These are phyloP conservation scores for Antrozous pallidus DNA, from an alignment of 2,797 vertebrate genomes.

Conservation along the genomic window DNA sequence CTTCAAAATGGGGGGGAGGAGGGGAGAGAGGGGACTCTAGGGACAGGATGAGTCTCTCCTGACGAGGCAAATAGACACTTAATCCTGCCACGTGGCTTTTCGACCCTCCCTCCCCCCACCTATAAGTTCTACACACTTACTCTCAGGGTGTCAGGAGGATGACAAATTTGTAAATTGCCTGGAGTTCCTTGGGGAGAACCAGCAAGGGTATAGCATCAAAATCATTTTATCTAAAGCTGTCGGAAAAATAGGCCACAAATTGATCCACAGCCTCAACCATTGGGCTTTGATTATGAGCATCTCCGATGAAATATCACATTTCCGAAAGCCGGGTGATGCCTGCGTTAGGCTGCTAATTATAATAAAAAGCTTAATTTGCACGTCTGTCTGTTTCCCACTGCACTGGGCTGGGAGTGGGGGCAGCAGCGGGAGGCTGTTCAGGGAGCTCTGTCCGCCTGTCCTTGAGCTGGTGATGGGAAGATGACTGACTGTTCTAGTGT, in stretches of 20 bases:
- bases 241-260: conserved; percentile 32
- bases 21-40: background rate
- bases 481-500: background rate
- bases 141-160: conserved; percentile 51
- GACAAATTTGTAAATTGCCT: conserved; percentile 62
- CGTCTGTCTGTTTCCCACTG: conserved; percentile 23
- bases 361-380: conserved; percentile 52
- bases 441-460: background rate
- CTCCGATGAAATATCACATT: conserved; percentile 56
- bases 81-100: background rate
- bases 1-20: background rate
- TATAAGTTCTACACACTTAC: background rate
- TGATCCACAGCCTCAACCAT: conserved; percentile 37
- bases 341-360: conserved; percentile 55
- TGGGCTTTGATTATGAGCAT: conserved; percentile 32
- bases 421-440: background rate
- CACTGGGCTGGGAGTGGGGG: background rate
- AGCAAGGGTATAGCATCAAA: conserved; percentile 49
- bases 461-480: background rate
- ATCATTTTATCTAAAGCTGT: conserved; percentile 30
- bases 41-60: background rate
- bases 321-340: background rate
- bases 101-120: background rate
- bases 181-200: conserved; percentile 40
- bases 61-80: background rate